phyloP scores from a whole-genome alignment of 2,113 vertebrate genomes.

The Galemys pyrenaicus region DNA sequence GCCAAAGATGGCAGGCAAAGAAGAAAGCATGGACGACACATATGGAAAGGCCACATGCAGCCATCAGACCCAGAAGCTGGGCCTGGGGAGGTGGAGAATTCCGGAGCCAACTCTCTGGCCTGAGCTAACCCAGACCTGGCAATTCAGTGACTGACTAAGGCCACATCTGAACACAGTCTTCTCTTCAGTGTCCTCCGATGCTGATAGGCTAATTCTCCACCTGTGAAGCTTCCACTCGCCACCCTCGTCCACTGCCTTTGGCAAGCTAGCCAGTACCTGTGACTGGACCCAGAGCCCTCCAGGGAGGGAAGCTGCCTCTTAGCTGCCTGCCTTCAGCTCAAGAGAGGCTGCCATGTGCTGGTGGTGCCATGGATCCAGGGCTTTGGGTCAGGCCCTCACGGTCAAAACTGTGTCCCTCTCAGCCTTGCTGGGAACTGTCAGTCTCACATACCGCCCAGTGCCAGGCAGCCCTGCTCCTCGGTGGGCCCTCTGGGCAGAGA shows the following conservation, averaged over 20 bases:
- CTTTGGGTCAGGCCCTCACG: background rate
- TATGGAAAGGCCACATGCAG: conserved; percentile 70
- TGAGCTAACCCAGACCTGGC: conserved; percentile 68
- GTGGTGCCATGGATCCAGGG: background rate
- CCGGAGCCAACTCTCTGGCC: conserved; percentile 23
- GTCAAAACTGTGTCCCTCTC: background rate
- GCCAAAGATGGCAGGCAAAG: background rate
- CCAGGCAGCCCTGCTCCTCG: background rate
- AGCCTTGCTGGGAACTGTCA: background rate
- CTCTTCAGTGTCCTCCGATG: conserved; percentile 63
- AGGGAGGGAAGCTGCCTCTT: background rate
- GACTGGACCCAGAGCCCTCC: background rate
- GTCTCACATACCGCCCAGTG: fast-evolving
- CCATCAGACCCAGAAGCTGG: conserved; percentile 72
- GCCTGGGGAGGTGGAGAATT: conserved; percentile 63
- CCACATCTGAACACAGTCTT: conserved; percentile 73
- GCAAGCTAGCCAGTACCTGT: too few species aligned
- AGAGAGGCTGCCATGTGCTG: background rate
- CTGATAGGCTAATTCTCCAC: conserved; percentile 68
- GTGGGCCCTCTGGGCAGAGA: background rate
- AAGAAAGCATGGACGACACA: background rate
- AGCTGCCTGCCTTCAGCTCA: background rate
- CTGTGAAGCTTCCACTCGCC: conserved; percentile 46
- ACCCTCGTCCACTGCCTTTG: background rate
- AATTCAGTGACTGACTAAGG: conserved; percentile 74